Evolutionary conservation across 2,888 invertebrate species (phyloP).

Genomic region (Druceiella hillmani): DNA sequence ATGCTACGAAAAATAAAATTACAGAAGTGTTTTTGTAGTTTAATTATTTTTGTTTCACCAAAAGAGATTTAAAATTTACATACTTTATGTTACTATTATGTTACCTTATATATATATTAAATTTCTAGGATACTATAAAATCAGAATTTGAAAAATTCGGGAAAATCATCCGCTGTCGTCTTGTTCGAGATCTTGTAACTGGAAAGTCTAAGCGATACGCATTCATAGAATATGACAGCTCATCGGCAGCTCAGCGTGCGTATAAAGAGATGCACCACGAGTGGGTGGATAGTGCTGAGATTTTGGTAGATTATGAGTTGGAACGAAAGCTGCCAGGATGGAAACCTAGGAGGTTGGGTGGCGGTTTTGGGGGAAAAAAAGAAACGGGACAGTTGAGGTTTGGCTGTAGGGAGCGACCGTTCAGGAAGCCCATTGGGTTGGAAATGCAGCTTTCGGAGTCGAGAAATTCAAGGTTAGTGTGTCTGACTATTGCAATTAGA

Average conservation of each 20-base stretch:
- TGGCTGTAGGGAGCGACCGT: conserved; percentile 76
- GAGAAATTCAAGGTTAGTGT: no score
- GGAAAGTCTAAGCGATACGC: conserved; percentile 79
- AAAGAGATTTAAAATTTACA: no score
- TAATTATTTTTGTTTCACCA: no score
- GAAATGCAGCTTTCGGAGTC: no score
- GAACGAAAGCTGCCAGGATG: conserved; percentile 68
- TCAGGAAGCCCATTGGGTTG: conserved; percentile 63
- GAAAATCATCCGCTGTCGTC: conserved; percentile 53
- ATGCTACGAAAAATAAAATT: no score
- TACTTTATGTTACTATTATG: no score
- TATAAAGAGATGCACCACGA: conserved; percentile 54
- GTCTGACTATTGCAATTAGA: no score
- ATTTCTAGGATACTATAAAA: conserved; percentile 48
- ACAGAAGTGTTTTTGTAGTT: no score
- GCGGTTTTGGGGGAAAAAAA: conserved; percentile 81
- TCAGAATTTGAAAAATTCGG: conserved; percentile 60
- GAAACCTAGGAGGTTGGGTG: conserved; percentile 81
- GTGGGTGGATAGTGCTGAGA: conserved; percentile 59
- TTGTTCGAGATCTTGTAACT: conserved; percentile 78
- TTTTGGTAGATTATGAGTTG: conserved; percentile 75
- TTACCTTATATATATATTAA: no score
- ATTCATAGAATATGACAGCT: conserved; percentile 73
- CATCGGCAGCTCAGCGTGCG: conserved; percentile 56
- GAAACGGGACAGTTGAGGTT: conserved; percentile 85